Conservation (phyloP, 2,113 vertebrate species). For the Semicossyphus pulcher region DNA sequence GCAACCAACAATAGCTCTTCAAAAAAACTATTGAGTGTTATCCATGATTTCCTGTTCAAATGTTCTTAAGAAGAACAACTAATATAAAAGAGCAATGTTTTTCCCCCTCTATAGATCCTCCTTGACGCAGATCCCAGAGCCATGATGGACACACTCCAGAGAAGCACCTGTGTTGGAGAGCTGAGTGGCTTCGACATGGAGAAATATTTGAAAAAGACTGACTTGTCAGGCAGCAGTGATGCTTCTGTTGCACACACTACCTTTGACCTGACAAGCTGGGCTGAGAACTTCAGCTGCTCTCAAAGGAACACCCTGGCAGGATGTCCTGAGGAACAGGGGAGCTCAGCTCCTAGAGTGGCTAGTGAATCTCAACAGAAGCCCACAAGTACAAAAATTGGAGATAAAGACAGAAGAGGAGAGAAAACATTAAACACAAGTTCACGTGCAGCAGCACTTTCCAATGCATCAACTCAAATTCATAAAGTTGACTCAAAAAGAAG, state of each 20-base stretch:
- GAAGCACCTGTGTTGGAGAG: conserved; percentile 69
- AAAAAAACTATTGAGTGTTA: too few species aligned
- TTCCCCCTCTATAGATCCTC: neutral
- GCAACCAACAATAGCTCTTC: too few species aligned
- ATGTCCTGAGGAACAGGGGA: conserved; percentile 19
- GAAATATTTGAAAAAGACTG: conserved; percentile 89
- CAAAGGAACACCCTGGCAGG: conserved; percentile 34
- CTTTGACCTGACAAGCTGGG: conserved; percentile 74
- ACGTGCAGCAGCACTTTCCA: neutral
- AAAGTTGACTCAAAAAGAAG: conserved; percentile 54
- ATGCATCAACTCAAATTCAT: conserved; percentile 12
- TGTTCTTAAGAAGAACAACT: neutral
- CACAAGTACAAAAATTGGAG: neutral
- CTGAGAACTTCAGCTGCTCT: conserved; percentile 53
- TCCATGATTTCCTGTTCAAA: neutral
- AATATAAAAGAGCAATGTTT: neutral
- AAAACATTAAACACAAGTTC: neutral
- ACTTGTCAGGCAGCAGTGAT: conserved; percentile 80
- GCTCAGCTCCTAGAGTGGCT: neutral
- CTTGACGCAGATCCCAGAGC: conserved; percentile 39
- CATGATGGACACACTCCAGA: conserved; percentile 75
- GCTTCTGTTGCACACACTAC: conserved; percentile 71
- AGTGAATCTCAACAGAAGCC: neutral
- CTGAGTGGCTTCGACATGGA: conserved; percentile 87
- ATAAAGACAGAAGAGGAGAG: neutral